These are phyloP conservation scores for Glareola pratincola DNA, from an alignment of 2,113 vertebrate species.

Conservation along the genomic window DNA sequence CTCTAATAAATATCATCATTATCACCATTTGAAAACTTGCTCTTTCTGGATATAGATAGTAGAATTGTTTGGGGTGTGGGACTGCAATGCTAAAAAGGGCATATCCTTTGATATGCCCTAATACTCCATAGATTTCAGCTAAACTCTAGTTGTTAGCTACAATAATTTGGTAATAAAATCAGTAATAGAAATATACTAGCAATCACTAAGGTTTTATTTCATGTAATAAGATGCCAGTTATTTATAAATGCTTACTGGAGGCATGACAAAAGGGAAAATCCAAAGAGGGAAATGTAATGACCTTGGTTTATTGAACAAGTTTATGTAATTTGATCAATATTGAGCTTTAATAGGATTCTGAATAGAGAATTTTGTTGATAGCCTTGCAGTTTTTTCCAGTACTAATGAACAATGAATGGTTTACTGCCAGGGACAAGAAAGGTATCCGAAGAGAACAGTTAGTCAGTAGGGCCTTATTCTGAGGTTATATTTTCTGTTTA, in stretches of 20 bases:
- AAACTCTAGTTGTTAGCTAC: background rate
- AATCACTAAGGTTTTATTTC: conserved; percentile 28
- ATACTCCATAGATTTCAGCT: background rate
- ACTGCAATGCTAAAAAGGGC: background rate
- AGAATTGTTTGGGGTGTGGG: background rate
- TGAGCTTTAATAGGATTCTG: conserved; percentile 32
- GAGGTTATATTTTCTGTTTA: background rate
- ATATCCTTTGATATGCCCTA: background rate
- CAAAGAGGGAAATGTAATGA: conserved; percentile 24
- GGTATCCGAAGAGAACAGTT: background rate
- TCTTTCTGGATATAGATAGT: background rate
- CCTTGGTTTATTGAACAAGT: conserved; percentile 52
- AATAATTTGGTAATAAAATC: conserved; percentile 19
- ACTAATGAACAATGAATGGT: background rate
- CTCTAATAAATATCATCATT: background rate
- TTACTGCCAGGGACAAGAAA: background rate
- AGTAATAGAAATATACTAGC: background rate
- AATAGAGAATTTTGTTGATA: conserved; percentile 42
- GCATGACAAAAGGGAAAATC: background rate
- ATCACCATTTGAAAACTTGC: background rate
- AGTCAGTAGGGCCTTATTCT: background rate
- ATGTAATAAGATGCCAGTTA: background rate
- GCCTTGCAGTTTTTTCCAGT: conserved; percentile 25
- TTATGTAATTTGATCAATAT: conserved; percentile 61
- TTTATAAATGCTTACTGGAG: conserved; percentile 5